A percentile compares a stretch with the other conserved stretches of the same genome.
Conservation (phyloP, 2,797 vertebrate genomes). For the Trachops cirrhosus region DNA sequence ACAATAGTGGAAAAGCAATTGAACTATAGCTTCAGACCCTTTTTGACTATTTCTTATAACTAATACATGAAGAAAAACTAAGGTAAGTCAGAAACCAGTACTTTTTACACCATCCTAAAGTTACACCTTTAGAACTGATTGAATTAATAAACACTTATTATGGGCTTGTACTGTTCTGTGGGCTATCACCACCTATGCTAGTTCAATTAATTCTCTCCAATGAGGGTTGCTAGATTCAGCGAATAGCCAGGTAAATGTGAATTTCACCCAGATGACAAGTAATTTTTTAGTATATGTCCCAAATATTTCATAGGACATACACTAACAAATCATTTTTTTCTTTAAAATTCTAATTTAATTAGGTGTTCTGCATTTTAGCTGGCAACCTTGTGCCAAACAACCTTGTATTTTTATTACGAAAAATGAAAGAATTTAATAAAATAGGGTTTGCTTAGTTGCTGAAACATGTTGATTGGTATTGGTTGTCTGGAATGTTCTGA, state of each 20-base stretch:
- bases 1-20: background rate
- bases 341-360: slow-evolving; percentile 57
- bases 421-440: slow-evolving; percentile 8
- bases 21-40: background rate
- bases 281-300: background rate
- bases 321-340: background rate
- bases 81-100: background rate
- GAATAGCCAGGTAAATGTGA: background rate
- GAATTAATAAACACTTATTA: background rate
- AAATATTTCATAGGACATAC: background rate
- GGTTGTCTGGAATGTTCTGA: slow-evolving; percentile 17
- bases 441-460: background rate
- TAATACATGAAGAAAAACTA: background rate
- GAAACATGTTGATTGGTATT: background rate
- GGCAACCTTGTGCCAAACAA: background rate
- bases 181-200: background rate
- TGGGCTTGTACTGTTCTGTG: background rate
- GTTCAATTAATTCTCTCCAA: background rate
- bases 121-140: background rate
- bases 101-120: background rate
- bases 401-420: slow-evolving; percentile 30
- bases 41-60: background rate
- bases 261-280: slow-evolving; percentile 4
- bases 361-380: background rate
- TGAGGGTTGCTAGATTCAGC: background rate